Evolutionary conservation across 2,113 vertebrate genomes (phyloP), one percentile per base, ranked within the genome.

Genomic region (Oncorhynchus gorbuscha): DNA sequence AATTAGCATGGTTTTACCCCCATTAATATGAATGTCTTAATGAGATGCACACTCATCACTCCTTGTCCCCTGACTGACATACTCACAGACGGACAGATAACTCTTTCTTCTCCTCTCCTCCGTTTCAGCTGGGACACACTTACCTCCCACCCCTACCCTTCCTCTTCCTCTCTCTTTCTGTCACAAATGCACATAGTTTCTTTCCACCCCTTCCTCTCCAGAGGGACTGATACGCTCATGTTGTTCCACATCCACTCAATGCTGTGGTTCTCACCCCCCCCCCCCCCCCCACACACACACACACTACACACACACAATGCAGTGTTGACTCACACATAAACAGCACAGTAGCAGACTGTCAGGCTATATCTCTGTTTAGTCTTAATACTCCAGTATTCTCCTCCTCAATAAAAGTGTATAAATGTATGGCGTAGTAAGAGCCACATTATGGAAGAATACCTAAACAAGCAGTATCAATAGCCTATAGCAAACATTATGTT

Each of bases 11-110:
- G 14, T 67, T 69, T 55, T 73, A 79, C 55, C 64, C 35, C 65
- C 18, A 74, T 79, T 62, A 78, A 67, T 67, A 1, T 75, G 39
- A 18, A 84, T 12, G 5, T 70, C 48, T 16, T 80, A 66, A 84
- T 83, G 18, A 18, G 74, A 79, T 76, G 73, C 77, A 16, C 62
- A 77, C 76, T 79, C 72, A 82, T 84, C 70, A 72, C 78, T 83
- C 77, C 77, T 48, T 65, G 66, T 26, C 18, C 12, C 48, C 58
- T 30, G 35, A 67, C 39, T 48, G 48, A 55, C 74, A 67, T 35
- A 55, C 74, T 30, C 26, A 66, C 48, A 12, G 32, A 76, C 1
- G 1, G 9, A 58, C 51, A 59, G 48, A 58, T 26, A 14, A 30
- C n/a, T 61, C 20, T 71, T 68, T 55, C 28, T 69, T 20, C 16